Base-by-base conservation (phyloP, 2,113 vertebrate genomes). In the Salvelinus fontinalis region DNA sequence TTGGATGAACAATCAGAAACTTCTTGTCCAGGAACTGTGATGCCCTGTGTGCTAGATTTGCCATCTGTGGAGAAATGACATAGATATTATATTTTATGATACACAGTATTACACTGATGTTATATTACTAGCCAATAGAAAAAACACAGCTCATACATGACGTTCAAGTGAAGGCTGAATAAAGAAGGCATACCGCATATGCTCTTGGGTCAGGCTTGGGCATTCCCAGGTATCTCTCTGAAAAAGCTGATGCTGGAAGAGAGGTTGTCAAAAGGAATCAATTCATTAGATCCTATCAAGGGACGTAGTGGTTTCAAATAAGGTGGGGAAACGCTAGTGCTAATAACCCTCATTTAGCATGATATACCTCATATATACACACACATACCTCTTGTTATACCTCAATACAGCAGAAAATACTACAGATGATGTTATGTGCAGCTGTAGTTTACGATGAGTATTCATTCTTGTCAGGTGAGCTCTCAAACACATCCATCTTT, bases 1-100 rank as follows among this genome's bases (percentile, higher is more conserved):
- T 99, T 14, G 97, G 95, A 27, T 99, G 98, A 84, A 99, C 93
- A 78, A 99, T 95, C 81, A 99, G 92, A 83, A 98, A 95, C 89
- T 95, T 95, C 86, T 96, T 96, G 62, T 95, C 95, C 12, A 93
- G 92, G 81, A 97, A 93, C 24, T 93, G 91, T 5, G 95, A 91
- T 0, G 95, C 92, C 68, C 95, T 93, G 75, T 95, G 94, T 0
- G 92, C 90, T 85, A 97, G 89, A 86, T 93, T 97, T 70, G 94
- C 93, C 91, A 94, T 95, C 98, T 99, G 93, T 74, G 8, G 80
- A 75, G 84, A 0, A 81, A 71, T 34, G 29, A 44, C 39, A 44
- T 44, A 11, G 39, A 44, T 44, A 9, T 39, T 9, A 44, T 44
- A 39, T 39, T 9, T 9, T 39, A 39, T 39, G 39, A 39, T 39